Conservation (phyloP, 2,113 vertebrate species). For the Otis tarda region DNA sequence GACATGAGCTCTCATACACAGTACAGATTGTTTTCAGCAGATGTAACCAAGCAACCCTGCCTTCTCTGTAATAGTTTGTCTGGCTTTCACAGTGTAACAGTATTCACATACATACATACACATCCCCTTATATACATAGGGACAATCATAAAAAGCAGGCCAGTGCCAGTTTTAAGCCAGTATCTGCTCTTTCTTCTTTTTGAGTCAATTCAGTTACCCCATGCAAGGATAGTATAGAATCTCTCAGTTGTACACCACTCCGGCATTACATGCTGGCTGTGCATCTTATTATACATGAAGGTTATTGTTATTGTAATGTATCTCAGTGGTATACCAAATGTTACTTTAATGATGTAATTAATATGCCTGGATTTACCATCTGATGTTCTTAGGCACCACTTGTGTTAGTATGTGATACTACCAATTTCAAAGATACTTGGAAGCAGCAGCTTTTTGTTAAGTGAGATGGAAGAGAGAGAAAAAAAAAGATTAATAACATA, state of each 20-base stretch:
- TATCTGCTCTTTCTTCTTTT: slow-evolving; percentile 23
- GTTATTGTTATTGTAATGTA: slow-evolving; percentile 71
- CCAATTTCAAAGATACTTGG: slow-evolving; percentile 18
- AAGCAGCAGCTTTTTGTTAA: slow-evolving; percentile 43
- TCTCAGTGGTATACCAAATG: slow-evolving; percentile 66
- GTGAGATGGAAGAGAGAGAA: slow-evolving; percentile 10
- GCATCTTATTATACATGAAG: slow-evolving; percentile 66
- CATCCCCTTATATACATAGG: neutral
- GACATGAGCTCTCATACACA: slow-evolving; percentile 65
- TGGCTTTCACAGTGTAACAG: slow-evolving; percentile 31
- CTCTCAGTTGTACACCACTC: slow-evolving; percentile 26
- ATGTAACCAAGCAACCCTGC: slow-evolving; percentile 70
- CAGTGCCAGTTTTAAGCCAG: slow-evolving; percentile 37
- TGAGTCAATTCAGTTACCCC: slow-evolving; percentile 45
- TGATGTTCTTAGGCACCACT: slow-evolving; percentile 63
- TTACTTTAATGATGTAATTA: slow-evolving; percentile 75
- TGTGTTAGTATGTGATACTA: slow-evolving; percentile 30
- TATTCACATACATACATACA: neutral
- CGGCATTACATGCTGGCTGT: slow-evolving; percentile 13
- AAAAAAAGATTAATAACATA: slow-evolving; percentile 34
- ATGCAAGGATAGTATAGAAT: neutral
- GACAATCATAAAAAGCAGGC: neutral
- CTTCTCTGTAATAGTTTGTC: slow-evolving; percentile 54
- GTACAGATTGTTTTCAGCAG: slow-evolving; percentile 69
- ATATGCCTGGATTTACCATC: slow-evolving; percentile 72